Percentiles rank a stretch among this genome's conserved stretches.
Evolutionary conservation across 2,797 vertebrate species (phyloP).

Genomic region (Coreius guichenoti): DNA sequence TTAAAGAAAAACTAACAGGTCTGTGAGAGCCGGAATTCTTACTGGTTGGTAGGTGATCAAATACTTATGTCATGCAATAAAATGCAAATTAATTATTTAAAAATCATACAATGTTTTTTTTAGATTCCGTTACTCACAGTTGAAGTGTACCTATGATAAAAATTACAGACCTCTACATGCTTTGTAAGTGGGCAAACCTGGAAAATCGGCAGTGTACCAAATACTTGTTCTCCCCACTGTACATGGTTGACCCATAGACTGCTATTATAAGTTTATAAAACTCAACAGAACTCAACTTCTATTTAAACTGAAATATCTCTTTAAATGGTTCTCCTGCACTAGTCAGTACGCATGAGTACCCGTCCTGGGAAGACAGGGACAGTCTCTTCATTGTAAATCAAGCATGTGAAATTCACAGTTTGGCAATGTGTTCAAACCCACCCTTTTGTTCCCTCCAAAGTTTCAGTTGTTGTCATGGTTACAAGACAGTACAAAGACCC

Average conservation of each 20-base stretch:
- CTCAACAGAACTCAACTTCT: neutral
- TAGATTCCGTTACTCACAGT: no score
- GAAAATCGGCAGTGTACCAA: no score
- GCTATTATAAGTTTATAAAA: neutral
- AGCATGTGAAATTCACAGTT: conserved; percentile 60
- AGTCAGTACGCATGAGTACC: neutral
- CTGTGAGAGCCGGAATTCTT: no score
- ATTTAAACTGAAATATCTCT: neutral
- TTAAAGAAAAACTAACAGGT: no score
- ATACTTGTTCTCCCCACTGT: no score
- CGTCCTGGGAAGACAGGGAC: conserved; percentile 16
- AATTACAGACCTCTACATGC: no score
- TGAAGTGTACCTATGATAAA: no score
- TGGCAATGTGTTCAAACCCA: conserved; percentile 63
- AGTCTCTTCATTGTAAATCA: conserved; percentile 21
- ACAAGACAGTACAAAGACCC: conserved; percentile 50
- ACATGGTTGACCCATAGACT: neutral
- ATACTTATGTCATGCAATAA: no score
- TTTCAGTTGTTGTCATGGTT: conserved; percentile 69
- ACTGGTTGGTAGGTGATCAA: no score
- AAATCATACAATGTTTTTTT: no score
- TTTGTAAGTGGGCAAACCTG: no score
- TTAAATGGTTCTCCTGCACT: conserved; percentile 2
- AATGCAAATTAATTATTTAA: no score
- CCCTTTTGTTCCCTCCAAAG: conserved; percentile 66